Base-by-base conservation (phyloP, 1,140 invertebrate genomes). In the Plodia interpunctella region DNA sequence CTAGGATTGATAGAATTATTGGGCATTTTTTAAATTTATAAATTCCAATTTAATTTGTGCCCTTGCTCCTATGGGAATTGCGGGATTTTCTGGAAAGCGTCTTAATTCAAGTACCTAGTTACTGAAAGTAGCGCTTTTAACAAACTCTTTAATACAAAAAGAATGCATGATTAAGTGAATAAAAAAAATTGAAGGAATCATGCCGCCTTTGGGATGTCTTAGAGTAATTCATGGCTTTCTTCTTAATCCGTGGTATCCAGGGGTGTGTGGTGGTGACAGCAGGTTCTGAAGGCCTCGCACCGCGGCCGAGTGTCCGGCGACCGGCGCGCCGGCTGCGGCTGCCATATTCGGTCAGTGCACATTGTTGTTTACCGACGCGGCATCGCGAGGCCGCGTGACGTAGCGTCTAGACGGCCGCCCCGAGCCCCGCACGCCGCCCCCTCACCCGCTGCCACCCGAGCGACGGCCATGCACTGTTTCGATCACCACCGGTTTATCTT, bases 311-410 rank as follows among this genome's bases (percentile, higher is more conserved):
- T n/a, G 74, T 71, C 60, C 71, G 71, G 76, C 76, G 83, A 66
- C 66, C 58, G 63, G 72, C 69, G 60, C 15, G 50, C 66, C 74
- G 66, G 67, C 70, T 68, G 62, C 63, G 70, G 75, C 73, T 86
- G 80, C 85, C 85, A 81, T 88, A 87, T 88, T 88, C 83, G 85
- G 85, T 87, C 85, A 88, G 77, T 85, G 83, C 83, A 88, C 85
- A 88, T 76, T 81, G 82, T 88, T 88, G 85, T 88, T 88, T 88
- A 88, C 83, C 77, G 83, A 76, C 79, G 83, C 76, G 76, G 72
- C 83, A 86, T 83, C 85, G 80, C 85, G 85, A 88, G 85, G 85
- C 85, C 85, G 80, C 66, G 80, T 88, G 85, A 88, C 85, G 85
- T 88, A 88, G 85, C 81, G 85, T 88, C 85, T 88, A 88, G 85